Evolutionary conservation across 2,888 invertebrate species (phyloP), one percentile per base, ranked within the genome.

Genomic region (Ametastegia equiseti): DNA sequence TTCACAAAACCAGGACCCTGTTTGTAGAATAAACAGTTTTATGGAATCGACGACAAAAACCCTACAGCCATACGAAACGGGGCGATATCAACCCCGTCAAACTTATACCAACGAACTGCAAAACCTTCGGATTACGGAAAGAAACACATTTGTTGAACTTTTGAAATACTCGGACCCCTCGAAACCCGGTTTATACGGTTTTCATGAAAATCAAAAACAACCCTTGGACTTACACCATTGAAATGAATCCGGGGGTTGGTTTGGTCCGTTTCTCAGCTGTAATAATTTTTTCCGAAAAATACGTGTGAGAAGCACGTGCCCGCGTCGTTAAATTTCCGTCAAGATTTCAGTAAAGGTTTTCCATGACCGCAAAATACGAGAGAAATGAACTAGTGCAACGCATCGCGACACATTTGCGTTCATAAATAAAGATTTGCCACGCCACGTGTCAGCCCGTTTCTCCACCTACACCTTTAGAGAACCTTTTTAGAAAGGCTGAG

Each of bases 361-460:
- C n/a, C n/a, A n/a, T 15, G 54, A 5, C 11, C 54, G 23, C 19
- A 9, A n/a, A n/a, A n/a, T n/a, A n/a, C n/a, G n/a, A 42, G 42
- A 42, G 73, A 57, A 75, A 75, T 39, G 75, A 54, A 63, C 78
- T 33, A 45, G 63, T 78, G 63, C 42, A 78, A 78, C 60, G 78
- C 63, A 78, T 78, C 60, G 60, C 78, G 60, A 39, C 78, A 78
- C 60, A 78, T 78, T 85, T 81, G 84, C 84, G 85, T 87, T 88
- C 87, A 88, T 88, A 88, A 88, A 88, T 88, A 88, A 88, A 88
- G 87, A 88, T 88, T 73, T 77, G 85, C 84, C 83, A 80, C 80
- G 83, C 83, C 82, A 82, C 67, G 63, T 54, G 80, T 80, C 78
- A 63, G 42, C 50, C 36, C n/a, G n/a, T n/a, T n/a, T n/a, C 23